Conservation (phyloP, 2,113 vertebrate species). For the Stegastes partitus region DNA sequence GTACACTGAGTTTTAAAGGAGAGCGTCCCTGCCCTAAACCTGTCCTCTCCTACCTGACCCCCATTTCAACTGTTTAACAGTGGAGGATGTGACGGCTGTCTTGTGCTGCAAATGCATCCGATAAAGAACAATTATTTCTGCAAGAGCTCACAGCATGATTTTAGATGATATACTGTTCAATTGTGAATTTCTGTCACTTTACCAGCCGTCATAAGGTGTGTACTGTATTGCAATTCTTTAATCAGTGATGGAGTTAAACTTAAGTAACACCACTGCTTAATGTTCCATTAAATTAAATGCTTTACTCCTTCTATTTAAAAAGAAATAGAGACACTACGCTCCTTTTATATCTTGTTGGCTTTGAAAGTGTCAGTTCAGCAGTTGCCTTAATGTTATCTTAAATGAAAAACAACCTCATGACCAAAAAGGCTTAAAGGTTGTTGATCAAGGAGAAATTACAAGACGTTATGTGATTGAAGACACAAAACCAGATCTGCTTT, state of each 20-base stretch:
- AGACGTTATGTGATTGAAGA: no score
- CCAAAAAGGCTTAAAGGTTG: background rate
- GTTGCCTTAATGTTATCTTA: background rate
- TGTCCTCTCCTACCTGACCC: background rate
- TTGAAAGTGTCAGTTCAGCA: conserved; percentile 1
- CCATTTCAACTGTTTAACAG: background rate
- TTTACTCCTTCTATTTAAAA: background rate
- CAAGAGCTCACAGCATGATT: conserved; percentile 15
- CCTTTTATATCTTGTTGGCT: background rate
- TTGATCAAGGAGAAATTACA: background rate
- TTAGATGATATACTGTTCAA: conserved; percentile 3
- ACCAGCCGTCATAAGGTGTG: background rate
- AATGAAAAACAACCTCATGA: background rate
- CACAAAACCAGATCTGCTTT: background rate
- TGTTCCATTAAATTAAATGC: conserved; percentile 43
- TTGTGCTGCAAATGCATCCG: no score
- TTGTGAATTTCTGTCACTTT: background rate
- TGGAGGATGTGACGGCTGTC: no score
- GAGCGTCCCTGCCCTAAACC: no score
- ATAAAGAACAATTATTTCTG: no score
- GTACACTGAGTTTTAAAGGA: no score
- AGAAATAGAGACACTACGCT: background rate
- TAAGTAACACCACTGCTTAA: conserved; percentile 34
- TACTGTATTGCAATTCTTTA: conserved; percentile 27
- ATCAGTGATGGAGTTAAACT: conserved; percentile 31